These are phyloP conservation scores for Bellardia pandia DNA, from an alignment of 2,888 invertebrate species.

Conservation along the genomic window DNA sequence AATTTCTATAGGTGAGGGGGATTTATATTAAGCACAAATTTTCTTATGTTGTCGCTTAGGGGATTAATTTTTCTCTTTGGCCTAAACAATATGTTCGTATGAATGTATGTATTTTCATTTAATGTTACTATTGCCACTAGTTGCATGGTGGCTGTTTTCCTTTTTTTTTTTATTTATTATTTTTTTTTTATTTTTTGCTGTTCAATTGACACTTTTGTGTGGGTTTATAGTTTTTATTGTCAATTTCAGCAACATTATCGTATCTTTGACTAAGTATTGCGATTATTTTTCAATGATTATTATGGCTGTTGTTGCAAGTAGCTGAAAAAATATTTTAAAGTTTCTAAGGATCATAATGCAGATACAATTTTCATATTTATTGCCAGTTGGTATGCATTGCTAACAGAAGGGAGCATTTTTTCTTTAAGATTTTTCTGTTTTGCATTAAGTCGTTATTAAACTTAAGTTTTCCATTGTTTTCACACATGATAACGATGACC, in stretches of 20 bases:
- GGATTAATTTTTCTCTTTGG: constrained; percentile 17
- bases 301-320: constrained; percentile 59
- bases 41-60: background rate
- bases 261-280: constrained; percentile 46
- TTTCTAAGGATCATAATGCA: constrained; percentile 55
- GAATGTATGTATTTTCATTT: background rate
- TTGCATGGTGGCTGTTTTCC: constrained; percentile 8
- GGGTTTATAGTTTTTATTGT: constrained; percentile 48
- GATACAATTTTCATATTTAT: constrained; percentile 62
- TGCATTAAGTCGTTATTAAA: constrained; percentile 56
- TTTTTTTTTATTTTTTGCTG: background rate
- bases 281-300: constrained; percentile 72
- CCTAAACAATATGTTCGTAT: background rate
- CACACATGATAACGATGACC: constrained; percentile 32
- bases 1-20: too few relatives aligned
- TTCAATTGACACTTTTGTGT: constrained; percentile 60
- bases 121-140: constrained; percentile 34
- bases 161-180: background rate
- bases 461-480: constrained; percentile 25
- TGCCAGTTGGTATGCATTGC: constrained; percentile 34
- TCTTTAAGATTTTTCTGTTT: background rate
- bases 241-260: constrained; percentile 51
- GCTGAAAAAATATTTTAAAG: constrained; percentile 49
- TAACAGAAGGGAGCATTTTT: background rate
- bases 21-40: too few relatives aligned